Evolutionary conservation across 2,888 invertebrate species (phyloP).

Genomic region (Tenodera sinensis): DNA sequence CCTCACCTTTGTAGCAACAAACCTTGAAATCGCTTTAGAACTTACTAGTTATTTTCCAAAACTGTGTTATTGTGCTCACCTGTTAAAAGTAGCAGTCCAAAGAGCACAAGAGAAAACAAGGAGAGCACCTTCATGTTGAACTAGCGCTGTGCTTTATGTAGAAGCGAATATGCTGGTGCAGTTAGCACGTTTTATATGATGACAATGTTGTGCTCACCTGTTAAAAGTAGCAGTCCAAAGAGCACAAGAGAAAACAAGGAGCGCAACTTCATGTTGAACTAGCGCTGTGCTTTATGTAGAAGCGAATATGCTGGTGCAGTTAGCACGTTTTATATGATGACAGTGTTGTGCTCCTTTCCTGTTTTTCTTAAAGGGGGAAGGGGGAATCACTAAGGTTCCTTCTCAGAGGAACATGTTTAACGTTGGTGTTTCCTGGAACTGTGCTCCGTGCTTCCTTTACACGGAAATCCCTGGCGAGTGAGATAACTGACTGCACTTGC

Average conservation of each 20-base stretch:
- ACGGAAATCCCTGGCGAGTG: too few relatives aligned
- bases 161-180: too few relatives aligned
- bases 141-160: too few relatives aligned
- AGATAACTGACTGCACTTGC: too few relatives aligned
- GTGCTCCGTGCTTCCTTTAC: too few relatives aligned
- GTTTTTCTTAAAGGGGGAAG: neutral
- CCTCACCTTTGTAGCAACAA: too few relatives aligned
- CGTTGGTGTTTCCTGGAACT: too few relatives aligned
- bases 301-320: neutral
- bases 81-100: neutral
- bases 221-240: neutral
- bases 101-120: neutral
- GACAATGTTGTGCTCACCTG: neutral
- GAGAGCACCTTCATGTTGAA: neutral
- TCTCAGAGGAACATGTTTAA: too few relatives aligned
- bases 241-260: neutral
- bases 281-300: neutral
- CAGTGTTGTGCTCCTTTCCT: neutral
- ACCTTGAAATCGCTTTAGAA: too few relatives aligned
- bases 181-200: too few relatives aligned
- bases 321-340: neutral
- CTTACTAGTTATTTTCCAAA: too few relatives aligned
- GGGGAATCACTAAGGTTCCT: neutral
- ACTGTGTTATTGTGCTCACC: neutral
- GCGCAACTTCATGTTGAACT: neutral